Evolutionary conservation across 2,888 invertebrate genomes (phyloP), one percentile per base, ranked within the genome.

Genomic region (Drosophila ustulata): DNA sequence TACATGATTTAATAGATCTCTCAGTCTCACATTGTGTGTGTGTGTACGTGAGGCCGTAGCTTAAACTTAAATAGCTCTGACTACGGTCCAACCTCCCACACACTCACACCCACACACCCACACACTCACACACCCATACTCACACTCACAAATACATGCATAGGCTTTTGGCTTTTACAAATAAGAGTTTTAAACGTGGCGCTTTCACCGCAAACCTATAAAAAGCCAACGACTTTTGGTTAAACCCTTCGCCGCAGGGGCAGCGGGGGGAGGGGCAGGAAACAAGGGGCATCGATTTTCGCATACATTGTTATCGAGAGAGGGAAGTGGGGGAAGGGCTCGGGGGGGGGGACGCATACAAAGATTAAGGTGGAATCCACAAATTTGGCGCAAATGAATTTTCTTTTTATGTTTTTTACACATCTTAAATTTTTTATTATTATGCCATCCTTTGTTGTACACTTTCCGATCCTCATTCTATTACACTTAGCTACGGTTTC

Each of bases 301-400:
- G 82, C 66, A 76, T 71, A 88, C 88, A 82, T 88, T 84, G 86
- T 85, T 85, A 66, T 66, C 50, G 46, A 34, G 43, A 23, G 67
- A 6, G 26, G 2, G 9, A 34, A 6, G 46, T 3, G 28, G 34
- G 51, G 41, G 13, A 6, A 30, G 13, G 43, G 9, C 7, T 13
- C 45, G 37, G 23, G 41, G 32, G 41, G 25, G 39, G 37, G 41
- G 61, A n/a, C n/a, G 37, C 37, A 30, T 55, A 51, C 78, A 82
- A 86, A 81, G 87, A 85, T 89, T 85, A 87, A 82, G 85, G 78
- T 83, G 75, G 78, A 89, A 89, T 79, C 89, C 88, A 83, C 90
- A 88, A 89, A 88, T 89, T 89, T 83, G 89, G 83, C 90, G 81
- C 82, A 82, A 84, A 88, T 88, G 86, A 84, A 86, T 88, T 83